Evolutionary conservation across 2,797 vertebrate genomes (phyloP).

Genomic region (Lepilemur septentrionalis): DNA sequence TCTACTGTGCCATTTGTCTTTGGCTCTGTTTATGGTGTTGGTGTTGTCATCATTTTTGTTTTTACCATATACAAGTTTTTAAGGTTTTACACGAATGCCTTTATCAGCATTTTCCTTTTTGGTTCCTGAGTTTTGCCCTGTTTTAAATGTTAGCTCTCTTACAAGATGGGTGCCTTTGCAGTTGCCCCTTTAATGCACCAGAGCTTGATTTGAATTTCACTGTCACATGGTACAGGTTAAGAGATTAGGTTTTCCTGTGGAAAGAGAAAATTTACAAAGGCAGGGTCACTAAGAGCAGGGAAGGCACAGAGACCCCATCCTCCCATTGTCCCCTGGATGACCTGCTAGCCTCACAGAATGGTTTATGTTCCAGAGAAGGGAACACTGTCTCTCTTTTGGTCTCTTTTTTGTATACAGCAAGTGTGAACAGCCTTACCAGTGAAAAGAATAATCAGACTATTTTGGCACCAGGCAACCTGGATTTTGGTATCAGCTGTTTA

Average conservation of each 20-base stretch:
- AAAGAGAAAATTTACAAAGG: slow-evolving; percentile 35
- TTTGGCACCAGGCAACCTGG: slow-evolving; percentile 26
- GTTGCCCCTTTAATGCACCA: not conserved
- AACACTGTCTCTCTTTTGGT: not conserved
- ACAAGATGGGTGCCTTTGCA: not conserved
- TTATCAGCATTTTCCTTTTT: slow-evolving; percentile 4
- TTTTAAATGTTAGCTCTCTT: slow-evolving; percentile 36
- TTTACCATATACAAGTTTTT: not conserved
- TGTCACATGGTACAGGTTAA: not conserved
- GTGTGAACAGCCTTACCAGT: slow-evolving; percentile 13
- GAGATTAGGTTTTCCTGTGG: not conserved
- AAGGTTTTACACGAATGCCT: not conserved
- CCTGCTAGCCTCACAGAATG: not conserved
- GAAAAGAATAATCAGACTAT: slow-evolving; percentile 24
- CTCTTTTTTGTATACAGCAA: not conserved
- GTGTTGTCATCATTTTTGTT: not conserved
- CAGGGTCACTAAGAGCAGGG: not conserved
- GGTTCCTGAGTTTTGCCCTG: slow-evolving; percentile 8
- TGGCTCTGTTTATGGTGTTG: not conserved
- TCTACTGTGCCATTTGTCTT: not conserved
- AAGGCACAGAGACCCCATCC: not conserved
- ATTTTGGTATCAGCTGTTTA: slow-evolving; percentile 41
- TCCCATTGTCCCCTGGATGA: not conserved
- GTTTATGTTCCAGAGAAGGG: slow-evolving; percentile 1
- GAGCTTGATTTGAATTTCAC: not conserved